These are phyloP conservation scores for Aphodius granarius DNA, from an alignment of 2,888 invertebrate species.

Conservation along the genomic window DNA sequence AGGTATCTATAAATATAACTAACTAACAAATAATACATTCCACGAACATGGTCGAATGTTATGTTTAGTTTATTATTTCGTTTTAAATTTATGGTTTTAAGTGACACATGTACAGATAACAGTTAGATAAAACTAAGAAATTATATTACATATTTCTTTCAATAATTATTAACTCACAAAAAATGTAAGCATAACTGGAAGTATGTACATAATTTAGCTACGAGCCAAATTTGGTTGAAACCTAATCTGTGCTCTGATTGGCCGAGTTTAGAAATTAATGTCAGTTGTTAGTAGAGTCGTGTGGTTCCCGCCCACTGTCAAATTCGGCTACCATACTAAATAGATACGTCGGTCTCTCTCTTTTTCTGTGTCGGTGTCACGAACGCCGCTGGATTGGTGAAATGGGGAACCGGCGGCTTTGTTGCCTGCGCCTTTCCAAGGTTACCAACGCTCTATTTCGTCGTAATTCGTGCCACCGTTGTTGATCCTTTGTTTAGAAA, in stretches of 20 bases:
- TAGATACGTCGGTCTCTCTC: background rate
- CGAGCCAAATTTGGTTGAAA: background rate
- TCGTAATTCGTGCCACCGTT: background rate
- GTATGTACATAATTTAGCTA: too few relatives aligned
- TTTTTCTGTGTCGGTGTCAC: background rate
- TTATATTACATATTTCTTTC: background rate
- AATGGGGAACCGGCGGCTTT: background rate
- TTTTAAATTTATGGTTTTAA: too few relatives aligned
- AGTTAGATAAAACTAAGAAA: background rate
- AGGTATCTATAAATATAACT: background rate
- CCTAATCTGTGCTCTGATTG: background rate
- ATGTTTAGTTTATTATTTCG: background rate
- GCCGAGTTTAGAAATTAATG: slow-evolving; percentile 20
- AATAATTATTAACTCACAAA: too few relatives aligned
- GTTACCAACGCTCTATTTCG: slow-evolving; percentile 1
- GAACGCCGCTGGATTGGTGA: background rate
- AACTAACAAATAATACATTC: background rate
- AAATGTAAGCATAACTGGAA: too few relatives aligned
- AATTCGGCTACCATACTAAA: slow-evolving; percentile 14
- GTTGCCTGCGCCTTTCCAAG: background rate
- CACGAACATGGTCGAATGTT: background rate
- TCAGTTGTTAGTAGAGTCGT: slow-evolving; percentile 19
- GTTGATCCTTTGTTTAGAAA: background rate
- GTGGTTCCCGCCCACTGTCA: slow-evolving; percentile 21
- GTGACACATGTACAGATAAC: background rate